Conservation (phyloP, 2,113 vertebrate genomes). For the Percopsis transmontana region DNA sequence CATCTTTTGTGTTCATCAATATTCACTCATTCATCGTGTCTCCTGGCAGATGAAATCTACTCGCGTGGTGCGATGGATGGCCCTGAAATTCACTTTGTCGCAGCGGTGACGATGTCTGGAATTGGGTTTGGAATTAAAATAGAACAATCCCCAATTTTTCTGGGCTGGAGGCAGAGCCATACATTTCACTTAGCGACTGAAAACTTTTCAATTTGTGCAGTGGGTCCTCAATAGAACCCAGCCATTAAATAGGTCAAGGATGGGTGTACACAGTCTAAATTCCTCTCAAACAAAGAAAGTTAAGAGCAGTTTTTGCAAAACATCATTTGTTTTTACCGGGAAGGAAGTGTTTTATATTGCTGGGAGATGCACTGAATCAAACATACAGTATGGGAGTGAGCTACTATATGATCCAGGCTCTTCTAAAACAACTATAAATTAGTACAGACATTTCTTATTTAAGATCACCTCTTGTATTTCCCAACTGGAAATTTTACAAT, state of each 20-base stretch:
- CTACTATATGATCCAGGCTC: constrained; percentile 8
- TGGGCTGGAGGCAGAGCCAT: constrained; percentile 74
- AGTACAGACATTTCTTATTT: not conserved
- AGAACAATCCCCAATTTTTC: constrained; percentile 79
- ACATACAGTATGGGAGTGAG: constrained; percentile 14
- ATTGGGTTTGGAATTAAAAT: constrained; percentile 82
- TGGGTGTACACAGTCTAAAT: constrained; percentile 67
- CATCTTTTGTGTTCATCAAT: constrained; percentile 83
- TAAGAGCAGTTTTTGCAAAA: constrained; percentile 28
- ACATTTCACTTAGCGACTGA: constrained; percentile 78
- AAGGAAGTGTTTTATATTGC: constrained; percentile 27
- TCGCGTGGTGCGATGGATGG: constrained; percentile 74
- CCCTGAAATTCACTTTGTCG: constrained; percentile 70
- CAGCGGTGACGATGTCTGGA: constrained; percentile 64
- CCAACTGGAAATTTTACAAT: not conserved
- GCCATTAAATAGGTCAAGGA: constrained; percentile 79
- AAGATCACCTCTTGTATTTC: not conserved
- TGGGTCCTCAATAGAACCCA: constrained; percentile 73
- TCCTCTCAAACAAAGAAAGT: constrained; percentile 58
- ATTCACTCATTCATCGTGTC: constrained; percentile 81
- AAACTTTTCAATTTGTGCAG: constrained; percentile 80
- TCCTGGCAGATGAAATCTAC: constrained; percentile 82
- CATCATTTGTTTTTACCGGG: constrained; percentile 42
- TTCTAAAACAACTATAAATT: constrained; percentile 18
- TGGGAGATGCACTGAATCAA: constrained; percentile 20